Evolutionary conservation across 2,113 vertebrate genomes (phyloP).

Genomic region (Callocephalon fimbriatum): DNA sequence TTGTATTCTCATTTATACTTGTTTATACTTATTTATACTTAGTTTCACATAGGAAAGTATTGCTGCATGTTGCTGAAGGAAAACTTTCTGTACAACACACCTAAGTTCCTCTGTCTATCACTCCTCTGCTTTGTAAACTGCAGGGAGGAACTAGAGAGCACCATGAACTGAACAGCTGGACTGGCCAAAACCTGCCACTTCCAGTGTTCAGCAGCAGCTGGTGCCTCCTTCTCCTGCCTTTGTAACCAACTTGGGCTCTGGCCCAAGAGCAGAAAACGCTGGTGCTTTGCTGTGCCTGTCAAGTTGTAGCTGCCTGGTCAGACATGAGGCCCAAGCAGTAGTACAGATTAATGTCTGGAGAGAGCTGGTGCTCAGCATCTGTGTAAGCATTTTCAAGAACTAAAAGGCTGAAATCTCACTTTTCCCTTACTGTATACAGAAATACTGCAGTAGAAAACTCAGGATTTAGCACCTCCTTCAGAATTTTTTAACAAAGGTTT

Average conservation of each 20-base stretch:
- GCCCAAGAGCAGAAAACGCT: neutral
- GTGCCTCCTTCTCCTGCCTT: neutral
- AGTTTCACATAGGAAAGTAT: neutral
- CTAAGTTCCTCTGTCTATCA: neutral
- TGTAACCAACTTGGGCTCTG: neutral
- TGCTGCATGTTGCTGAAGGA: neutral
- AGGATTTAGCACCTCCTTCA: neutral
- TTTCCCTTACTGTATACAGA: neutral
- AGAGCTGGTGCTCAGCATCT: neutral
- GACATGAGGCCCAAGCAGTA: neutral
- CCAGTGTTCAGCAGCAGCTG: neutral
- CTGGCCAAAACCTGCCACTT: neutral
- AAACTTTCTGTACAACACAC: neutral
- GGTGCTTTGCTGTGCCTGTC: neutral
- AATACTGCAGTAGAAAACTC: neutral
- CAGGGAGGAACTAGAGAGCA: neutral
- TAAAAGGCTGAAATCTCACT: neutral
- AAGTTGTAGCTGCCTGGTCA: neutral
- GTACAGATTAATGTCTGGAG: neutral
- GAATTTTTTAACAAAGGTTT: neutral
- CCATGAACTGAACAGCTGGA: neutral
- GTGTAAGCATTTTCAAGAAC: neutral
- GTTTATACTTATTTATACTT: neutral
- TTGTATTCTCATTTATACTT: neutral
- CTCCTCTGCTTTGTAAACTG: neutral